Evolutionary conservation across 2,113 vertebrate genomes (phyloP), one percentile per base, ranked within the genome.

Genomic region (Odontesthes bonariensis): DNA sequence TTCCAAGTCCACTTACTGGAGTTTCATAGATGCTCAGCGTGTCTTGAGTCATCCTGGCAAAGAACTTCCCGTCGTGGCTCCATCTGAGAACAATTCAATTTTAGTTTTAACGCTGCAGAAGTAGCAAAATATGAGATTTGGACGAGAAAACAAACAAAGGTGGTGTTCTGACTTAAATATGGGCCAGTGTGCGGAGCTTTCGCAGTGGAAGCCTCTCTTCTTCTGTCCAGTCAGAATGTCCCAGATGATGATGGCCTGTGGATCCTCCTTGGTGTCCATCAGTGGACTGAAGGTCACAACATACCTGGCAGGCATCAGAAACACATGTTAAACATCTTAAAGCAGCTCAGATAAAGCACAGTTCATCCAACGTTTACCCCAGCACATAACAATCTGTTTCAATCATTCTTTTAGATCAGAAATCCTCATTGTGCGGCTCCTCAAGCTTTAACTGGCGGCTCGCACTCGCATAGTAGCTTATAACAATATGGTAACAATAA

Each of bases 171-270:
- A 99, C 98, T 99, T 99, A 86, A 99, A 99, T 80, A 99, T 99
- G 59, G 98, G 98, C 98, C 98, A 99, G 79, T 99, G 98, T 56
- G 98, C 97, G 4, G 98, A 99, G 78, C 96, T 99, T 85, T 99
- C 98, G 69, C 97, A 99, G 86, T 99, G 98, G 86, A 99, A 99
- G 8, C 98, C 98, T 94, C 98, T 93, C 88, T 97, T 99, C 94
- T 99, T 99, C 81, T 98, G 97, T 64, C 98, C 98, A 0, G 97
- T 99, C 42, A 99, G 94, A 76, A 97, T 97, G 91, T 99, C 98
- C 98, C 98, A 99, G 87, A 99, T 98, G 85, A 99, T 98, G 90
- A 99, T 99, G 55, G 97, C 98, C 89, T 99, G 98, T 49, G 98
- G 98, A 73, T 99, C 98, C 66, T 99, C 98, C 85, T 98, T 97